A percentile compares a stretch with the other conserved stretches of the same genome.
Evolutionary conservation across 2,888 invertebrate species (phyloP).

Genomic region (Cephus pygmeus): DNA sequence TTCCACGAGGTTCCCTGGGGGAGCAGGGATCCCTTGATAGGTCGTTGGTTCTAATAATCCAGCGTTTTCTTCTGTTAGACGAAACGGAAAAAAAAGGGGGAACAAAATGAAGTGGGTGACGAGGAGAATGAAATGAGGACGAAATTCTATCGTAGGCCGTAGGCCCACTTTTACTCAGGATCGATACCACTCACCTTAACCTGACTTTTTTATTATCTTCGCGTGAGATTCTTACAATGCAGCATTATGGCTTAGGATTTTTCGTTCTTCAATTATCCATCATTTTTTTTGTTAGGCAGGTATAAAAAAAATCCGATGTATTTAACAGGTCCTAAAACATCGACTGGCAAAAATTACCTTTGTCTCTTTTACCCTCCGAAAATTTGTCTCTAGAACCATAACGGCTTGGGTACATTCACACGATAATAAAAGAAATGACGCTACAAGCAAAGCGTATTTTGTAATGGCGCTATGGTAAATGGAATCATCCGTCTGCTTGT

Average conservation of each 20-base stretch:
- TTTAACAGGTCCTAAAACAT: neutral
- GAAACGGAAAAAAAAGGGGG: neutral
- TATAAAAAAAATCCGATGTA: neutral
- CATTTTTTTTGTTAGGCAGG: neutral
- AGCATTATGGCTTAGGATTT: neutral
- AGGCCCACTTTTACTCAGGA: neutral
- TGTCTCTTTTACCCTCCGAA: neutral
- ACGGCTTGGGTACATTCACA: neutral
- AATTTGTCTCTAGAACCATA: neutral
- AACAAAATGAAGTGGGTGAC: neutral
- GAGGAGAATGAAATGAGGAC: neutral
- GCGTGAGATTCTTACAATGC: neutral
- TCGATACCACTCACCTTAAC: neutral
- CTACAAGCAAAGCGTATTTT: neutral
- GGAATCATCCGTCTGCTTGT: constrained; percentile 33
- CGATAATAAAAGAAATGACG: neutral
- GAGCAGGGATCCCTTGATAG: neutral
- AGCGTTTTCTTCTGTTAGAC: neutral
- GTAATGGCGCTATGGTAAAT: constrained; percentile 25
- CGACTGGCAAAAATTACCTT: neutral
- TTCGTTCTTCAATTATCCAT: neutral
- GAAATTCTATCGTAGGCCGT: neutral
- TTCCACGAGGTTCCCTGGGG: neutral
- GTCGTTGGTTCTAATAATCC: neutral
- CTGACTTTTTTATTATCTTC: neutral